Base-by-base conservation (phyloP, 1,140 invertebrate genomes). In the Ooceraea biroi region DNA sequence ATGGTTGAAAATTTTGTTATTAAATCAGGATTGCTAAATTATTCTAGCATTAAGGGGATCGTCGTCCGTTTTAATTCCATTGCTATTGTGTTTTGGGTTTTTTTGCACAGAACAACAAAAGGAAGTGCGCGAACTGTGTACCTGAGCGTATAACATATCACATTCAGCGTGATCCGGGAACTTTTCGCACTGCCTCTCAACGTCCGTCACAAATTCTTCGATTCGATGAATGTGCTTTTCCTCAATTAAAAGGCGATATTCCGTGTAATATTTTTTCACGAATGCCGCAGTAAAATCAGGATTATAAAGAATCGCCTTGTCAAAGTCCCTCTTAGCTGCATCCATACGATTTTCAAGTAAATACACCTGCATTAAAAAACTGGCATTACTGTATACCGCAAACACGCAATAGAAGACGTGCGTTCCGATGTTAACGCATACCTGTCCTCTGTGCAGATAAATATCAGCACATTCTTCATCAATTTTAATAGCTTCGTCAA, bases 181-280 rank as follows among this genome's bases (percentile, higher is more conserved):
- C 90, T 96, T 97, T 57, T 96, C 95, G 36, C 98, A 95, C 41
- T 97, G 96, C 82, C 95, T 93, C 89, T 97, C 96, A 94, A 99
- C 98, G 46, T 96, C 95, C 82, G 95, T 94, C 86, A 97, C 95
- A 0, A 96, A 96, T 87, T 95, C 91, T 89, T 95, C 95, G 74
- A 97, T 93, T 90, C 95, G 93, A 89, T 89, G 91, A 85, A 95
- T 91, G 92, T 96, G 95, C 93, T 96, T 93, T 1, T 92, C 91
- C 22, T 94, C 82, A 41, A 95, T 91, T 3, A 96, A 96, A 91
- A 96, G 95, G 90, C 97, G 96, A 91, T 97, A 98, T 91, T 98
- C 96, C 41, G 97, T 96, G 92, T 98, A 98, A 90, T 97, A 97
- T 92, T 98, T 98, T 92, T 99, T 98, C 57, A 98, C 97, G 91